Evolutionary conservation across 2,888 invertebrate species (phyloP), one percentile per base, ranked within the genome.

Genomic region (Papilio demoleus): DNA sequence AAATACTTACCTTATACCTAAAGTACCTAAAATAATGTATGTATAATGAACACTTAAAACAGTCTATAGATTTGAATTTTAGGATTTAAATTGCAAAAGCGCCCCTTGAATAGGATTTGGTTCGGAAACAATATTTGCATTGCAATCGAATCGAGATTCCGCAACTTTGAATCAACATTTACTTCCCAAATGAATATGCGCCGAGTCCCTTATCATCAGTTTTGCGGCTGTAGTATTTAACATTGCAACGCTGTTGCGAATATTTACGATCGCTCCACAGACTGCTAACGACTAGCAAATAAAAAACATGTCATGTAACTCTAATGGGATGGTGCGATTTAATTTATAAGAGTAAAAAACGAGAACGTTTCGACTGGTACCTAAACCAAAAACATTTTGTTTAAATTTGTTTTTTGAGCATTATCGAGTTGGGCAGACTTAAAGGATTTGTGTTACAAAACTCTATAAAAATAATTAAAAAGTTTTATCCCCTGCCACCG

Each of bases 51-150:
- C 27, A 63, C 19, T 36, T 63, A 47, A 50, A 50, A 36, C 53
- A 14, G 64, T 5, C 53, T 53, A 56, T 64, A 64, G 24, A 56
- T 56, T 53, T 64, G 64, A 38, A 64, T 64, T 64, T 64, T 40
- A 47, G 22, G 40, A 65, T 65, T 65, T 65, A 65, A 65, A 65
- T 58, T 65, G 65, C 65, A 58, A 65, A 65, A 65, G 65, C 58
- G 58, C 58, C 42, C 27, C 65, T 65, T 65, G 45, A 60, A 60
- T 64, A 64, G 64, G 60, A 60, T 38, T 66, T 50, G 34, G 60
- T 47, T 47, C 36, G 66, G 47, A 66, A 66, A 66, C 60, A 66
- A 66, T 66, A 66, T 66, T 66, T 66, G 66, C 66, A 66, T 50
- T 66, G 60, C 66, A 60, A 66, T 66, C 66, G 66, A 60, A 66